These are phyloP conservation scores for Cylloceria caligata DNA, from an alignment of 2,888 invertebrate genomes.

Conservation along the genomic window DNA sequence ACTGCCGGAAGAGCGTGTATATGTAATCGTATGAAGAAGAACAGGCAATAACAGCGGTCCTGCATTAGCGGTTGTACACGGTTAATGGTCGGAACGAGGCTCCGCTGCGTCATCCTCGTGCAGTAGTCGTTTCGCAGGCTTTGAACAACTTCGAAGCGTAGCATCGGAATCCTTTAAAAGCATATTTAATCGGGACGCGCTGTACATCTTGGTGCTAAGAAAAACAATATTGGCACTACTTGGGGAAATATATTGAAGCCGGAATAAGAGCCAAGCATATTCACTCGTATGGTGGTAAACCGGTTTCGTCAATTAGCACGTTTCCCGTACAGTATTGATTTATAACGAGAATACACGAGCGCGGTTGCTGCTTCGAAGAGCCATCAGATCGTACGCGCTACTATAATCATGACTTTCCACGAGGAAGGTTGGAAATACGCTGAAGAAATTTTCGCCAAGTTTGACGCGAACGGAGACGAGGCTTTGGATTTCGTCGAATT, in stretches of 20 bases:
- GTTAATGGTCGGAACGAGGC: too few species aligned
- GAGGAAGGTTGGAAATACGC: constrained; percentile 61
- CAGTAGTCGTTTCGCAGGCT: constrained; percentile 1
- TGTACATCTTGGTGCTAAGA: not conserved
- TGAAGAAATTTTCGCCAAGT: constrained; percentile 66
- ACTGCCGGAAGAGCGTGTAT: too few species aligned
- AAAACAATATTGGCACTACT: not conserved
- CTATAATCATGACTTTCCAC: constrained; percentile 11
- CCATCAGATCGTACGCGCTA: not conserved
- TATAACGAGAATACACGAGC: not conserved
- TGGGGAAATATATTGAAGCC: not conserved
- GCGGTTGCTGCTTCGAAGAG: too few species aligned
- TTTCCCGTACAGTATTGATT: not conserved
- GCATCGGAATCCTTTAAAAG: not conserved
- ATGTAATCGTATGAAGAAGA: too few species aligned
- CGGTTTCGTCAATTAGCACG: not conserved
- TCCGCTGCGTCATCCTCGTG: too few species aligned
- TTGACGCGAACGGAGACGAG: constrained; percentile 72
- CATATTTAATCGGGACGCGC: not conserved
- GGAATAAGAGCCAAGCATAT: not conserved
- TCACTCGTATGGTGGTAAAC: not conserved
- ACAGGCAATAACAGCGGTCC: too few species aligned
- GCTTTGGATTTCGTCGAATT: constrained; percentile 75
- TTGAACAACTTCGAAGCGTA: not conserved
- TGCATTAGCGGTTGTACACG: too few species aligned